Conservation (phyloP, 2,113 vertebrate species). For the Tiliqua scincoides region DNA sequence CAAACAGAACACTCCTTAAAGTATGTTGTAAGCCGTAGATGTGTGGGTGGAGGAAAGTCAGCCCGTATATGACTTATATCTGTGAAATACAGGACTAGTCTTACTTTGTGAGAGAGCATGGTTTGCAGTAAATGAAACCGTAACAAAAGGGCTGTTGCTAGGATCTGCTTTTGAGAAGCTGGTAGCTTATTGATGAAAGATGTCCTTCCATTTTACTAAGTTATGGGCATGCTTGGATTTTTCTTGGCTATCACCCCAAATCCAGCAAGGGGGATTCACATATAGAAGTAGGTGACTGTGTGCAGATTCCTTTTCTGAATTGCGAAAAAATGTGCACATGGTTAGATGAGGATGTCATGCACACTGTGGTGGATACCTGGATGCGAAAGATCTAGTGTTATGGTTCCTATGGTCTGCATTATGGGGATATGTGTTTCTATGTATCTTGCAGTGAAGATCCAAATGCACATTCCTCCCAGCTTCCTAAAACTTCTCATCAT, state of each 20-base stretch:
- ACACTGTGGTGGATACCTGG: not conserved
- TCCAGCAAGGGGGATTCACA: not conserved
- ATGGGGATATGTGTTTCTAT: not conserved
- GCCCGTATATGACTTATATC: conserved; percentile 35
- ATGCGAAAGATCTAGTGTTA: not conserved
- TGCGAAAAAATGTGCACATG: not conserved
- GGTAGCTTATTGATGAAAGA: not conserved
- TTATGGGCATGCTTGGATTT: not conserved
- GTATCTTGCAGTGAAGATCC: not conserved
- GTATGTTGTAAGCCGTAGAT: conserved; percentile 16
- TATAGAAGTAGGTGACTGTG: not conserved
- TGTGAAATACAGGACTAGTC: conserved; percentile 11
- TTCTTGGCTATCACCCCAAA: not conserved
- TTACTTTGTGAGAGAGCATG: conserved; percentile 40
- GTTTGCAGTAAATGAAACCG: conserved; percentile 56
- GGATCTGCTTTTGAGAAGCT: not conserved
- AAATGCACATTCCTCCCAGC: not conserved
- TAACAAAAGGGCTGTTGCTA: conserved; percentile 37
- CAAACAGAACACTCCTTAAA: conserved; percentile 46
- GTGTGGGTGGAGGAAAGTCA: conserved; percentile 50
- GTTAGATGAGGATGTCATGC: not conserved
- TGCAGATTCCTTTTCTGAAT: not conserved
- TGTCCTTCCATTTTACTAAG: not conserved
- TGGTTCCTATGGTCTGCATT: not conserved
- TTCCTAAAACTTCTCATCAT: not conserved